Evolutionary conservation across 2,113 vertebrate species (phyloP), one percentile per base, ranked within the genome.

Genomic region (Pseudopodoces humilis): DNA sequence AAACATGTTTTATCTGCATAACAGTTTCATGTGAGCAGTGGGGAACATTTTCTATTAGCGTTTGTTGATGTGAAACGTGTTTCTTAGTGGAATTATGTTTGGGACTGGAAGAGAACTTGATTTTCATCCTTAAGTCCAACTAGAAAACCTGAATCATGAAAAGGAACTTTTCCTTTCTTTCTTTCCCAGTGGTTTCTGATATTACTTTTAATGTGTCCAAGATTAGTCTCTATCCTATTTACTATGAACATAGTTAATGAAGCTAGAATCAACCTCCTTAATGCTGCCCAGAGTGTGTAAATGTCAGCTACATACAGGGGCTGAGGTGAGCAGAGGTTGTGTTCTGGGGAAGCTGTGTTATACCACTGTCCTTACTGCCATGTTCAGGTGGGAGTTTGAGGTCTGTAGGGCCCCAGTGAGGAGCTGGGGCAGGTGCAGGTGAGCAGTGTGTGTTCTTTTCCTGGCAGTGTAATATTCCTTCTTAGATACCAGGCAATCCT

Each of bases 1-100:
- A 95, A 96, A 93, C 94, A 88, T 95, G 94, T 95, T 96, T 96
- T 90, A 93, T 95, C 94, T 96, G 94, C 86, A 86, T 97, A 96
- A 95, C 93, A 62, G 94, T 88, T 95, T 86, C 92, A 81, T 75
- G 80, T 75, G 92, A 96, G 88, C 94, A 95, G 93, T 93, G 90
- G 94, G 94, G 92, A 95, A 94, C 86, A 53, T 92, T 95, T 96
- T 93, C 92, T 90, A 91, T 97, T 96, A 94, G 95, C 60, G 3
- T 90, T 94, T 95, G 88, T 94, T 93, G 90, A 94, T 94, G 90
- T 93, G 95, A 96, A 97, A 93, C 33, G 0, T 84, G 72, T 94
- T 96, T 94, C 87, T 72, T 88, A n/a, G 88, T 88, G 76, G 69
- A 94, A 92, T 96, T 86, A 59, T 52, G 44, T 71, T 86, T 81